Evolutionary conservation across 1,140 invertebrate species (phyloP), one percentile per base, ranked within the genome.

Genomic region (Papilio dardanus): DNA sequence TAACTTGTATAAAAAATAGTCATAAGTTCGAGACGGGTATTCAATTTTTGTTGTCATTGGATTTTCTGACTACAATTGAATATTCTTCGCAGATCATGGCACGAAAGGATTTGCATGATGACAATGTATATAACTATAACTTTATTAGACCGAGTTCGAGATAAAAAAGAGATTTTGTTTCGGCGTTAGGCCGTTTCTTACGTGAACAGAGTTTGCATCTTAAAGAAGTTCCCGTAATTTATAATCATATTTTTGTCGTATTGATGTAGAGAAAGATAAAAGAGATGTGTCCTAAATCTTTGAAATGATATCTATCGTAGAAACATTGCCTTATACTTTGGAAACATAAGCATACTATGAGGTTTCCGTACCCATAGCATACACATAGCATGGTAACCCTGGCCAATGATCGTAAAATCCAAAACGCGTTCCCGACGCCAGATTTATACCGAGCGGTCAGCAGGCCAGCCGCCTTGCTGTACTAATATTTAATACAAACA

Each of bases 391-490:
- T 62, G 54, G 54, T 62, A 62, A 62, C 54, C 54, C 54, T 62
- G 54, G 42, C 3, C 35, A 28, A 5, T 16, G 67, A 24, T 69
- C 67, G 67, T 69, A 69, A 69, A 69, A 62, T 28, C 35, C 67
- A 69, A 35, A 35, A 40, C 67, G 67, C 67, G 67, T 40, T 69
- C 67, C 67, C 31, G 19, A 10, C 35, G 54, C 24, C 67, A 69
- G 67, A 69, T 69, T 24, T 69, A 37, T 12, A 5, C 67, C 19
- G 67, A 19, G 31, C 67, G 67, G n/a, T 37, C 31, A 19, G 8
- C 21, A 12, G 31, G 8, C 1, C 66, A 35, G 67, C 21, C 35
- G 67, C 67, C 8, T 62, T 40, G 19, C n/a, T 35, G 62, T 21
- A 33, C 28, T 12, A 12, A 68, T 16, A 14, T 33, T 69, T 1